These are phyloP conservation scores for Steatornis caripensis DNA, from an alignment of 2,113 vertebrate species.

Conservation along the genomic window DNA sequence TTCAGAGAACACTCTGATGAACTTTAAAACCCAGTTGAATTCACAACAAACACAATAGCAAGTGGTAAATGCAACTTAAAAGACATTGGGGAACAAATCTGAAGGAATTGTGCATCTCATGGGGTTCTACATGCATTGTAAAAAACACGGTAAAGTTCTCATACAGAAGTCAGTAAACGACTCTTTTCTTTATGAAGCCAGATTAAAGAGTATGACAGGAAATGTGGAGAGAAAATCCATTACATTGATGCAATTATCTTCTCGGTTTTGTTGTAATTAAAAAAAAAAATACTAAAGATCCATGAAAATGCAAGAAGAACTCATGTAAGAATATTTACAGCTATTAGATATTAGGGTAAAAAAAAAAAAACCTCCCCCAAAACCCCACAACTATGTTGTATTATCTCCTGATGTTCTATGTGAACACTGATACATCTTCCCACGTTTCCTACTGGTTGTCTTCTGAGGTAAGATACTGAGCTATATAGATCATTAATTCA, in stretches of 20 bases:
- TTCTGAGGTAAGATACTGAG: not conserved
- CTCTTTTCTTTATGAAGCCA: not conserved
- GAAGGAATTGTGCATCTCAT: not conserved
- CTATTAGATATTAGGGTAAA: not conserved
- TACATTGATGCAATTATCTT: not conserved
- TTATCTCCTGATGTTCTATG: not conserved
- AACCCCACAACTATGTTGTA: not conserved
- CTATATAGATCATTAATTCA: not conserved
- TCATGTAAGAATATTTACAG: not conserved
- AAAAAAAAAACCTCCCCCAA: not conserved
- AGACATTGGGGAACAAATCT: not conserved
- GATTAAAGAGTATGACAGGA: not conserved
- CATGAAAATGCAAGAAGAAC: not conserved
- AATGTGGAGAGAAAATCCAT: not conserved
- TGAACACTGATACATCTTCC: not conserved
- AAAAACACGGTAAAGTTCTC: not conserved
- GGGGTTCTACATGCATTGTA: not conserved
- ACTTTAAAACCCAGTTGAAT: not conserved
- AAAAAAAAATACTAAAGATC: not conserved
- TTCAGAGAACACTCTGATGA: not conserved
- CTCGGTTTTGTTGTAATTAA: not conserved
- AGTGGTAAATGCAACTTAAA: not conserved
- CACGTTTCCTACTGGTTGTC: not conserved
- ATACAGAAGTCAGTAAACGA: not conserved
- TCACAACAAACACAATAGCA: not conserved